phyloP scores from a whole-genome alignment of 2,888 invertebrate species.

The Parapristionchus giblindavisi region DNA sequence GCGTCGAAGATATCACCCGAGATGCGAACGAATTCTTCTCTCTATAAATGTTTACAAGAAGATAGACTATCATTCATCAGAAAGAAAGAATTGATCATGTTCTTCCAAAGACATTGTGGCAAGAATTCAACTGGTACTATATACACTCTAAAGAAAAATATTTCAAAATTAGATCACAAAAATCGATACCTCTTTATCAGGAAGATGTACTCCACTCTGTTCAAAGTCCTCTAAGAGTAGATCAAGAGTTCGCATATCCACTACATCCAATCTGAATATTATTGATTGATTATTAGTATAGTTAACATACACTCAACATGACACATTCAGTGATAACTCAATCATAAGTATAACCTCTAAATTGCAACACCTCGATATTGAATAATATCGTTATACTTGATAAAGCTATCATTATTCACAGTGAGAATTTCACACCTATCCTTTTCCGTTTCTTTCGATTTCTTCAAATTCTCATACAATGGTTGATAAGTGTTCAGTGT shows the following conservation, averaged over 20 bases:
- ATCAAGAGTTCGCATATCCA: conserved; percentile 86
- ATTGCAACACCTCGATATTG: background rate
- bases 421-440: conserved; percentile 19
- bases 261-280: conserved; percentile 72
- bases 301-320: background rate
- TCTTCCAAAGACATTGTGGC: too few relatives aligned
- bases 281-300: background rate
- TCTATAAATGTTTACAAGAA: conserved; percentile 58
- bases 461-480: conserved; percentile 82
- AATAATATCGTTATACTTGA: too few relatives aligned
- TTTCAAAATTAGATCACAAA: too few relatives aligned
- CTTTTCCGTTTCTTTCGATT: conserved; percentile 79
- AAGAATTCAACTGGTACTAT: too few relatives aligned
- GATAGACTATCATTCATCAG: too few relatives aligned
- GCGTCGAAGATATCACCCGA: conserved; percentile 82
- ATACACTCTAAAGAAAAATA: too few relatives aligned
- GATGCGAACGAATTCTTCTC: conserved; percentile 80
- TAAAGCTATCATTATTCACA: too few relatives aligned
- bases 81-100: too few relatives aligned
- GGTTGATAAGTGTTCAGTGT: conserved; percentile 86
- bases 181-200: conserved; percentile 77
- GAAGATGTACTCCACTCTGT: conserved; percentile 93
- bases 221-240: conserved; percentile 96
- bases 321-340: background rate
- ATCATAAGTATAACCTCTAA: background rate